Conservation (phyloP, 2,888 invertebrate genomes). For the Papilio elwesi region DNA sequence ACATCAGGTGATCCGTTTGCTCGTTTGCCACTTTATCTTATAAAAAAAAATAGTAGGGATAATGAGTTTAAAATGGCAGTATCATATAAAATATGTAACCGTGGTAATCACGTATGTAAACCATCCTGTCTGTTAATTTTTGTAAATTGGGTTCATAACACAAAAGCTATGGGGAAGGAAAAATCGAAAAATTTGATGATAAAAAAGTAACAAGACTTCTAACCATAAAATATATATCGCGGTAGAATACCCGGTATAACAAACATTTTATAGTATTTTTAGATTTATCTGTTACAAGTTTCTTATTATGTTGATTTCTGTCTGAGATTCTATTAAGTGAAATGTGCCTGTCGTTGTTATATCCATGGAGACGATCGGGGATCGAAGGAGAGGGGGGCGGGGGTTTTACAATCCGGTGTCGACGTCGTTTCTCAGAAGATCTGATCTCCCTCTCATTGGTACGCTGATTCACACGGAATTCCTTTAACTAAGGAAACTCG, state of each 20-base stretch:
- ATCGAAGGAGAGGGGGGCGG: constrained; percentile 24
- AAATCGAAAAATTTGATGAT: too few species aligned
- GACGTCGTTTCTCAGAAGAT: constrained; percentile 35
- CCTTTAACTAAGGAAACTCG: constrained; percentile 25
- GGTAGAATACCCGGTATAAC: neutral
- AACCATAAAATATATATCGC: too few species aligned
- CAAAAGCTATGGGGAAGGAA: too few species aligned
- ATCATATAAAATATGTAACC: too few species aligned
- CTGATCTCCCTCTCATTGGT: constrained; percentile 28
- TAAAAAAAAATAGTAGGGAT: too few species aligned
- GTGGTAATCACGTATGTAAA: too few species aligned
- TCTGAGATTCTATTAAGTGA: constrained; percentile 5
- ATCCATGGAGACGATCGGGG: constrained; percentile 9
- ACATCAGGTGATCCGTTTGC: too few species aligned
- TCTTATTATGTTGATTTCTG: constrained; percentile 19
- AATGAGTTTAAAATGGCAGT: too few species aligned
- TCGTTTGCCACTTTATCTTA: too few species aligned
- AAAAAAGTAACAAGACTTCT: too few species aligned
- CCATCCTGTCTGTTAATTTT: too few species aligned
- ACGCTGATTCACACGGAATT: constrained; percentile 38
- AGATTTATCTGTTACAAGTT: constrained; percentile 15
- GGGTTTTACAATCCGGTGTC: constrained; percentile 28
- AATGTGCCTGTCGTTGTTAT: constrained; percentile 5
- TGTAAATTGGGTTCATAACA: too few species aligned
- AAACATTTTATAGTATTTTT: neutral